Evolutionary conservation across 1,140 invertebrate genomes (phyloP).

Genomic region (Anadara kagoshimensis): DNA sequence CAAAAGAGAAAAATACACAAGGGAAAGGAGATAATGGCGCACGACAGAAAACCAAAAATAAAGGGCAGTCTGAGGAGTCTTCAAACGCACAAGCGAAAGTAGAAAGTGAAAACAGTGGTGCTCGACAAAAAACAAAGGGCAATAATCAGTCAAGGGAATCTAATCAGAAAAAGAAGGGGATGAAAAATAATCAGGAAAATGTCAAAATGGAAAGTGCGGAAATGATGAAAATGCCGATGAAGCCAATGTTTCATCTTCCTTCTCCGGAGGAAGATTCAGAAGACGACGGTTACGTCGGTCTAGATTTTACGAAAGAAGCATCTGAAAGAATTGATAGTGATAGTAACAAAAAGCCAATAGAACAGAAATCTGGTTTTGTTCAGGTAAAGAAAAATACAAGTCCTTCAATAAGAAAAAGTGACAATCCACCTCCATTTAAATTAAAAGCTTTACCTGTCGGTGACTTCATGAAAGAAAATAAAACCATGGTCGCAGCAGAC

Average conservation of each 20-base stretch:
- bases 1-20: not conserved
- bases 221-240: slow-evolving; percentile 3
- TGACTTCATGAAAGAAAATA: not conserved
- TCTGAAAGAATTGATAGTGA: not conserved
- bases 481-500: not conserved
- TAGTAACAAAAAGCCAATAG: too few relatives aligned
- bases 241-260: not conserved
- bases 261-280: not conserved
- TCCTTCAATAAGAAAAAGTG: too few relatives aligned
- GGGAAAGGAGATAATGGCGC: not conserved
- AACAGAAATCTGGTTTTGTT: too few relatives aligned
- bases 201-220: not conserved
- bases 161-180: not conserved
- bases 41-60: too few relatives aligned
- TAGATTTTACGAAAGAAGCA: slow-evolving; percentile 23
- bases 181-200: not conserved
- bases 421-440: not conserved
- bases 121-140: not conserved
- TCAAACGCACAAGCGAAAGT: not conserved
- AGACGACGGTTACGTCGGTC: slow-evolving; percentile 33
- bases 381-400: too few relatives aligned
- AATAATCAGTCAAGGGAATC: not conserved
- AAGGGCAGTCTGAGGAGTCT: not conserved
- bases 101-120: not conserved
- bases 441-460: not conserved